phyloP scores from a whole-genome alignment of 2,113 vertebrate species.

The Ailurus styani region DNA sequence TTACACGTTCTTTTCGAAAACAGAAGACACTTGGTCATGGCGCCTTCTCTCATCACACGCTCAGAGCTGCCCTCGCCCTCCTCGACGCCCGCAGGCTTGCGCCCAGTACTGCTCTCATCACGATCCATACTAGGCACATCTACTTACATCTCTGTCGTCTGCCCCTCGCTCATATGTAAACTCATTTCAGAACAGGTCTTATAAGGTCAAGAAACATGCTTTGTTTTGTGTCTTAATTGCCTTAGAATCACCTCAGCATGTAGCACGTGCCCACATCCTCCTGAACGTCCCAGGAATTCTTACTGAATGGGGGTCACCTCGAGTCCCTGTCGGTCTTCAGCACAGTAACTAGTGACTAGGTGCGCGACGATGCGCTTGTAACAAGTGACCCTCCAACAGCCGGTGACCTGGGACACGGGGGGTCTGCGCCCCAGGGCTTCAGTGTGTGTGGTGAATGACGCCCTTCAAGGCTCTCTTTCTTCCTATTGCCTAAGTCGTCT shows the following conservation, averaged over 20 bases:
- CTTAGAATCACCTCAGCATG: background rate
- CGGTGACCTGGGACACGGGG: background rate
- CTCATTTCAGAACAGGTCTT: background rate
- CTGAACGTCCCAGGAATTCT: background rate
- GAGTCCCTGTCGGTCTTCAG: background rate
- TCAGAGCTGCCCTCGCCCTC: background rate
- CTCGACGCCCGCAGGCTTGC: background rate
- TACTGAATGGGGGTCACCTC: background rate
- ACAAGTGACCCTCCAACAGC: background rate
- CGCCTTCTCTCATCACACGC: background rate
- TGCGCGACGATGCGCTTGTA: background rate
- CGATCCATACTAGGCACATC: background rate
- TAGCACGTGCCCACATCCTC: background rate
- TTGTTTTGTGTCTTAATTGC: background rate
- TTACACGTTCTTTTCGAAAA: background rate
- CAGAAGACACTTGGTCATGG: background rate
- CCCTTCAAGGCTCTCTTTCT: background rate
- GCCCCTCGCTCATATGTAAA: background rate
- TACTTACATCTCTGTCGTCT: no score
- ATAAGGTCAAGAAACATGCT: background rate
- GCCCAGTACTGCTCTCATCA: background rate
- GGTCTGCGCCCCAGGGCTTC: background rate
- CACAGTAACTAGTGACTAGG: background rate
- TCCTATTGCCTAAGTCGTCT: background rate
- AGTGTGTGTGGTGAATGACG: background rate